phyloP scores from a whole-genome alignment of 2,113 vertebrate species.

The Lipophrys pholis region DNA sequence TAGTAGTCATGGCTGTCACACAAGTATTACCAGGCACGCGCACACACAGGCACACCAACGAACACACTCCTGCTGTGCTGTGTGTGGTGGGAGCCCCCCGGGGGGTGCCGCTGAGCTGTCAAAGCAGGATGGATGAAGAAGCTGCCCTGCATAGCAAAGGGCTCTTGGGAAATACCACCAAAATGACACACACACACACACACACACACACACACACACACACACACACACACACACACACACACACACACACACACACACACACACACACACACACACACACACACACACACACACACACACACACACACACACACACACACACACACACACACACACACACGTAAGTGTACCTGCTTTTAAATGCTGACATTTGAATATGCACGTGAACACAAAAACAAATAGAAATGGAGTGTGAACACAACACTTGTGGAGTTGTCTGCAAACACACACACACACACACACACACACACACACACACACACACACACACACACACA shows the following conservation, averaged over 20 bases:
- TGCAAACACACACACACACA: not conserved
- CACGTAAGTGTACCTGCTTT: slow-evolving; percentile 10
- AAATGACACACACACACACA: slow-evolving; percentile 53
- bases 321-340: slow-evolving; percentile 22
- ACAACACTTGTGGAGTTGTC: not conserved
- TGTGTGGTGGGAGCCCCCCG: slow-evolving; percentile 60
- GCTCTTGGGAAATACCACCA: slow-evolving; percentile 78
- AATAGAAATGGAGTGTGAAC: slow-evolving; percentile 21
- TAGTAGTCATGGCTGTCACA: slow-evolving; percentile 64
- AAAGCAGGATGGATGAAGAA: slow-evolving; percentile 79
- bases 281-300: slow-evolving; percentile 41
- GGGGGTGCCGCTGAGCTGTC: slow-evolving; percentile 74
- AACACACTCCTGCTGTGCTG: slow-evolving; percentile 39
- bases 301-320: slow-evolving; percentile 27
- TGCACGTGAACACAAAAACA: slow-evolving; percentile 27
- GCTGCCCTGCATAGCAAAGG: slow-evolving; percentile 77
- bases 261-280: slow-evolving; percentile 18
- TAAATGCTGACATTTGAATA: slow-evolving; percentile 51
- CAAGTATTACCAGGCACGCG: slow-evolving; percentile 18
- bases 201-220: slow-evolving; percentile 19
- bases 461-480: not conserved
- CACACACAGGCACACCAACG: slow-evolving; percentile 7
- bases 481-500: not conserved
- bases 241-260: slow-evolving; percentile 57
- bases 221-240: slow-evolving; percentile 22